A percentile compares a stretch with the other conserved stretches of the same genome.
These are phyloP conservation scores for Scaptomyza montana DNA, from an alignment of 1,140 invertebrate genomes.

Conservation along the genomic window DNA sequence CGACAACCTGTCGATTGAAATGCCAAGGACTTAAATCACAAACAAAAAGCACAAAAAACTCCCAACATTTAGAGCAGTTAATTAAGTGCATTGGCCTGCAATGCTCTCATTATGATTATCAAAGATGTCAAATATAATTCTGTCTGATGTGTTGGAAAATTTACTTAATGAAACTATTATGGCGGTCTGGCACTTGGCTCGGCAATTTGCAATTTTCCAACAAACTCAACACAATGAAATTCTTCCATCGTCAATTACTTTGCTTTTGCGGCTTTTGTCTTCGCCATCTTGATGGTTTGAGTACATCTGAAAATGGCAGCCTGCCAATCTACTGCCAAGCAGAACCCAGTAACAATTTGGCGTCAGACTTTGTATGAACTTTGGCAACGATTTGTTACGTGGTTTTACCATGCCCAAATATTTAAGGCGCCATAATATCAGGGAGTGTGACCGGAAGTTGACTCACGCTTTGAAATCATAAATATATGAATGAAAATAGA, in stretches of 20 bases:
- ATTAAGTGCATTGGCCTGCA: conserved; percentile 28
- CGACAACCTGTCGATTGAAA: neutral
- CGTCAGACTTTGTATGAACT: conserved; percentile 47
- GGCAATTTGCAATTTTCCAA: conserved; percentile 70
- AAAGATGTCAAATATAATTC: neutral
- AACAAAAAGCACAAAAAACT: neutral
- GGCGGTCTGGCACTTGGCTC: neutral
- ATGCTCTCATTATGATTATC: neutral
- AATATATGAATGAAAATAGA: conserved; percentile 43
- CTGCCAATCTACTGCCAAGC: conserved; percentile 45
- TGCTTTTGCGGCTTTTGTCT: conserved; percentile 49
- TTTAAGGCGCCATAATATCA: conserved; percentile 66
- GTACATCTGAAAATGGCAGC: conserved; percentile 43
- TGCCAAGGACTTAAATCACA: neutral
- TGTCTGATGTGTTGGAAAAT: conserved; percentile 13
- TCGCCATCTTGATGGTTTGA: conserved; percentile 10
- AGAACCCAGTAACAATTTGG: conserved; percentile 38
- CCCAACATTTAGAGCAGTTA: conserved; percentile 19
- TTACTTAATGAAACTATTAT: conserved; percentile 28
- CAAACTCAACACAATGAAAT: conserved; percentile 70
- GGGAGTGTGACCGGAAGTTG: conserved; percentile 10
- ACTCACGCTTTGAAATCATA: conserved; percentile 23
- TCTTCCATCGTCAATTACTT: conserved; percentile 39
- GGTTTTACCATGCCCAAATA: conserved; percentile 28
- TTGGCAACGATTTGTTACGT: conserved; percentile 51